Evolutionary conservation across 2,888 invertebrate species (phyloP), one percentile per base, ranked within the genome.

Genomic region (Orthosia gracilis): DNA sequence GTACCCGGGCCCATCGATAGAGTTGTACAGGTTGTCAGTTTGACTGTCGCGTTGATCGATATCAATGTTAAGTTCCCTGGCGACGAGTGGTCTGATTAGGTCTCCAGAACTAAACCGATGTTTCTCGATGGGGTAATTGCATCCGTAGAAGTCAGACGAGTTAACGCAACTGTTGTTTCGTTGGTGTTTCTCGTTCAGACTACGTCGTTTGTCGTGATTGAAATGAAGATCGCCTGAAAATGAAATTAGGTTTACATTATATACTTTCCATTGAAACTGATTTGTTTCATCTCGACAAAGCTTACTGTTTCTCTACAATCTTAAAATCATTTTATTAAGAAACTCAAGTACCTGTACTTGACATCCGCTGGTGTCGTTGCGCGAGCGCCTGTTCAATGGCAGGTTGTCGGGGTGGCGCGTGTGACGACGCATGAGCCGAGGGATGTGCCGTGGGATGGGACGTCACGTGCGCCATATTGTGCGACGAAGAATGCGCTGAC

Each of bases 121-220:
- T 78, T 96, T 96, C 69, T 96, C 96, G 1, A 96, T 96, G 2
- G 96, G 96, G 76, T 96, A 96, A 89, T 96, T 96, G 89, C 96
- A 96, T 0, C 96, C 96, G 88, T 96, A 96, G 89, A 96, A 96
- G 85, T 96, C 96, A 0, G 96, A 96, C 0, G 96, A 96, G 76
- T 96, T 96, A 45, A 96, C 96, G 81, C 96, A 96, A 83, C 96
- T 96, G 89, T 96, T 96, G 89, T 96, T 96, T 17, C 96, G 92
- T 86, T 96, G 96, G 76, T 96, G 96, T 83, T 96, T 96, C 76
- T 96, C 96, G 88, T 96, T 96, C 55, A 96, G 93, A 83, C 96
- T 96, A 50, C 96, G 94, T 3, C 96, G 93, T 21, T 96, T 96
- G 83, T 96, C 96, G 78, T 94, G 94, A 85, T 92, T 95, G 87